Conservation (phyloP, 2,113 vertebrate genomes). For the Barnardius zonarius region DNA sequence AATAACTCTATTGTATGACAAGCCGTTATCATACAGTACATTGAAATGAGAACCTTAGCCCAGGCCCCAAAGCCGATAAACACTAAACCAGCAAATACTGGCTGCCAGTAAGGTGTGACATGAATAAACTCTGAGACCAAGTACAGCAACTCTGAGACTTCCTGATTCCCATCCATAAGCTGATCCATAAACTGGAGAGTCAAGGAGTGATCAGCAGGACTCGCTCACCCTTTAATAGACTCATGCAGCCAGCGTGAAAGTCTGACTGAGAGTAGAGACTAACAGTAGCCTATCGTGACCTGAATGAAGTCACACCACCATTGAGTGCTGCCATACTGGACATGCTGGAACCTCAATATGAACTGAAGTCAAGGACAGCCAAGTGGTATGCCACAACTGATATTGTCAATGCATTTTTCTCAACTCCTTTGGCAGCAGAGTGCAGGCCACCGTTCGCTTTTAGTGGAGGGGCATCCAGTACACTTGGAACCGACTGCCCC, state of each 20-base stretch:
- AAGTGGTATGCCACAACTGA: too few species aligned
- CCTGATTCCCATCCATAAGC: not conserved
- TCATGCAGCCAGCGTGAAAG: not conserved
- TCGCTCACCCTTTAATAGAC: not conserved
- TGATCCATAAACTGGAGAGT: not conserved
- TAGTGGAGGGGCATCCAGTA: too few species aligned
- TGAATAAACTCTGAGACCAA: not conserved
- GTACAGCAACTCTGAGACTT: not conserved
- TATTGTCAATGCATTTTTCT: too few species aligned
- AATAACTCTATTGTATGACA: not conserved
- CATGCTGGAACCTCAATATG: too few species aligned
- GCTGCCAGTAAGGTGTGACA: not conserved
- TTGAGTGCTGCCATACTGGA: too few species aligned
- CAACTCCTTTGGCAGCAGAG: too few species aligned
- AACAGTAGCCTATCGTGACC: too few species aligned
- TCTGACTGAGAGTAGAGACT: not conserved
- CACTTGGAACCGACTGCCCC: too few species aligned
- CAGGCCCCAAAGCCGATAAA: not conserved
- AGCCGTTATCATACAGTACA: not conserved
- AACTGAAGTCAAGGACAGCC: too few species aligned
- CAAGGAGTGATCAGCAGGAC: not conserved
- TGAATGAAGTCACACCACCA: too few species aligned
- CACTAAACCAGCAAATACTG: not conserved
- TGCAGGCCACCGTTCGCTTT: too few species aligned
- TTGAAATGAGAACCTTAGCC: not conserved